Conservation (phyloP, 2,113 vertebrate species). For the Actinemys pallida region DNA sequence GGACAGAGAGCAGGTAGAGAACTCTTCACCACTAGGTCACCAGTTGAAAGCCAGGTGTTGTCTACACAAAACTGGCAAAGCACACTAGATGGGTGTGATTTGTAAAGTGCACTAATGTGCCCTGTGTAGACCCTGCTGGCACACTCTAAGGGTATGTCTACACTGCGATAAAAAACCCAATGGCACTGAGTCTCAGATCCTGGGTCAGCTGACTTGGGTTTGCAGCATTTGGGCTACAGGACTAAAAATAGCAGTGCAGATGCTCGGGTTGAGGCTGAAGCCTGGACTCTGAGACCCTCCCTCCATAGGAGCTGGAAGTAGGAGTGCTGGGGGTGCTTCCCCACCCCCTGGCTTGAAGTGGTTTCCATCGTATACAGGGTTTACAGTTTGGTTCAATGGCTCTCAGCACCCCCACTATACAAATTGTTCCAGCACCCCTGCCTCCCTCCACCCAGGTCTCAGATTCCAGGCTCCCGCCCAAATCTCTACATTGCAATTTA, state of each 20-base stretch:
- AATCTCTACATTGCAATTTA: neutral
- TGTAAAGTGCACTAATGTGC: neutral
- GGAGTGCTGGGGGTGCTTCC: too few species aligned
- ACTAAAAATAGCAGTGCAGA: neutral
- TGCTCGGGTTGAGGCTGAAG: neutral
- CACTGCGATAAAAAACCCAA: neutral
- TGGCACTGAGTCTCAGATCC: neutral
- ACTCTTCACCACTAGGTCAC: fast-evolving
- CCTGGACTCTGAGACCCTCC: neutral
- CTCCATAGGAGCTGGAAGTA: neutral
- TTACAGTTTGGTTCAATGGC: too few species aligned
- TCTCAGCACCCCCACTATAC: too few species aligned
- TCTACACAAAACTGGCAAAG: neutral
- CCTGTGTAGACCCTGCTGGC: neutral
- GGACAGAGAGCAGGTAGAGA: neutral
- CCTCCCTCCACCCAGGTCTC: neutral
- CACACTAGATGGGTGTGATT: neutral
- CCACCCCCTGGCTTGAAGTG: too few species aligned
- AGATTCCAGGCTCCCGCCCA: neutral
- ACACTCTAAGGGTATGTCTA: neutral
- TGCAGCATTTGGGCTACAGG: neutral
- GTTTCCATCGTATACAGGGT: too few species aligned
- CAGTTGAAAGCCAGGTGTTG: neutral
- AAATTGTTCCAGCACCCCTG: too few species aligned
- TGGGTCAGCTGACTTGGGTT: neutral